Evolutionary conservation across 2,113 vertebrate genomes (phyloP), one percentile per base, ranked within the genome.

Genomic region (Casuarius casuarius): DNA sequence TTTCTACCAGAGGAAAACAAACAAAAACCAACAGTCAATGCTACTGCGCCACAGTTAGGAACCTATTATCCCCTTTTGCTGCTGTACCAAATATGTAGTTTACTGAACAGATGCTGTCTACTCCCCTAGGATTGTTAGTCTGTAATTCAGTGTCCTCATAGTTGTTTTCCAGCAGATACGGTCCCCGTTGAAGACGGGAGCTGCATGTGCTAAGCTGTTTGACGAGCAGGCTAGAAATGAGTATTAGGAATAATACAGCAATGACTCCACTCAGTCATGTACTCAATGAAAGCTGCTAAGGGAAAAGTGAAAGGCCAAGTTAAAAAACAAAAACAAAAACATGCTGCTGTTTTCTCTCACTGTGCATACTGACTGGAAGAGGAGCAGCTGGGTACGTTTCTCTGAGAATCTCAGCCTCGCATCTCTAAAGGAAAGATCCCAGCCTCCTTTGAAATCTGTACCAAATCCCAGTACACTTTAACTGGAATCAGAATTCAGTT

Each of bases 1-100:
- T 90, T 96, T 44, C 96, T 90, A 71, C 71, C 35, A 65, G 46
- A 96, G 44, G 58, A 92, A 93, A 74, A 68, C 56, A 62, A 94
- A 40, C 28, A 14, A 88, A 88, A 49, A 35, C 31, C 70, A 46
- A 61, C 42, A 58, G 79, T 26, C 44, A 21, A 33, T 59, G 54
- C 73, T 84, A 42, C 42, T 68, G 56, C 76, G 65, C 70, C 67
- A 40, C 9, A 87, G 35, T 79, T 70, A 40, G 86, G 10, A 89
- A 77, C 75, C 49, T 33, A 4, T 38, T 48, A 77, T 70, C 33
- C 78, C 85, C 52, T 75, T 59, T 89, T 70, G 58, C 78, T 66
- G 6, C 61, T 93, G 62, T 96, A 91, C 71, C 92, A 89, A 59
- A 96, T 51, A 35, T 33, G 4, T 19, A 54, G 72, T 35, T 59